Conservation (phyloP, 2,888 invertebrate genomes). For the Eupithecia exiguata region DNA sequence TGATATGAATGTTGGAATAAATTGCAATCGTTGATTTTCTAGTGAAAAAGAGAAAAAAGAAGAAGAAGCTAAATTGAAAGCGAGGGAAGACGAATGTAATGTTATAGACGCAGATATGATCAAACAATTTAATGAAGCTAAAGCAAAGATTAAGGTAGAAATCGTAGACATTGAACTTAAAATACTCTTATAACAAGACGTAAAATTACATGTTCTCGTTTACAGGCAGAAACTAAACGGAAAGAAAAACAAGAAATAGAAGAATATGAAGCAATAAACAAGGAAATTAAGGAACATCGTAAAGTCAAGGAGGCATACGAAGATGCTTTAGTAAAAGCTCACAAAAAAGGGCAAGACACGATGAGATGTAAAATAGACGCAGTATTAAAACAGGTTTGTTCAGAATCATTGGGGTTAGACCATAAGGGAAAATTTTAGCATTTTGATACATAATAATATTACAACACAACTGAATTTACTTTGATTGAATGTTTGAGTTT, state of each 20-base stretch:
- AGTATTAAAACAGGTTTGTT: conserved; percentile 50
- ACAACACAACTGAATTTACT: not conserved
- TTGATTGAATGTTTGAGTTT: not conserved
- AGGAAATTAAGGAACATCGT: conserved; percentile 37
- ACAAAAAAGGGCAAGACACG: conserved; percentile 52
- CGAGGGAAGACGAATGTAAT: conserved; percentile 44
- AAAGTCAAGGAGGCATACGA: conserved; percentile 42
- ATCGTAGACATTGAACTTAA: not conserved
- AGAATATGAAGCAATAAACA: conserved; percentile 46
- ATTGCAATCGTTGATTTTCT: conserved; percentile 6
- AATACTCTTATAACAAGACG: not conserved
- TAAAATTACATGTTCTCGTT: not conserved
- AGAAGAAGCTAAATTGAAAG: conserved; percentile 41
- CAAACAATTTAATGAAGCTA: conserved; percentile 47
- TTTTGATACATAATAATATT: not conserved
- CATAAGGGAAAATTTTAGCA: not conserved
- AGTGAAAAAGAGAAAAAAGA: conserved; percentile 47
- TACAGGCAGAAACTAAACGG: conserved; percentile 46
- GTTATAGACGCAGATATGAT: conserved; percentile 47
- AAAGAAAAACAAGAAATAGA: conserved; percentile 46
- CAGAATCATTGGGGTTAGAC: not conserved
- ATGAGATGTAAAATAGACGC: conserved; percentile 48
- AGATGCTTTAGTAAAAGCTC: conserved; percentile 46
- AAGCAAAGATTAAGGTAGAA: conserved; percentile 46
- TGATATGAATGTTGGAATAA: not conserved